Evolutionary conservation across 2,888 invertebrate species (phyloP), one percentile per base, ranked within the genome.

Genomic region (Charanyca ferruginea): DNA sequence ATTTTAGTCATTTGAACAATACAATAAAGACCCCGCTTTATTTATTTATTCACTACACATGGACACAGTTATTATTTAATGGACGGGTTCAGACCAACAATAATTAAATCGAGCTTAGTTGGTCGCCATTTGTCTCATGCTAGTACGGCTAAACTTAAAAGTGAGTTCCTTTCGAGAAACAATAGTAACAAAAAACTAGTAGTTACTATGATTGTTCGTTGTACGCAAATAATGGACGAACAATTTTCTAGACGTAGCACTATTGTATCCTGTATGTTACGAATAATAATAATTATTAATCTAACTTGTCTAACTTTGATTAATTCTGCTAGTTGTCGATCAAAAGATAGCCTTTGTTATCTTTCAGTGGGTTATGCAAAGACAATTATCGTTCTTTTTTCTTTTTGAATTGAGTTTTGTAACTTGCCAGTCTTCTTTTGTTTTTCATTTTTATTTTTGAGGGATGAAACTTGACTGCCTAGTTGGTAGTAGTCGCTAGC

Each of bases 271-370:
- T n/a, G 60, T 64, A 45, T 60, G 57, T 45, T 61, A 53, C 57
- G 22, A 66, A 59, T 66, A 35, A 66, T 68, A 66, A 62, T 66
- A 41, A 66, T 68, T 62, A 63, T 28, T 61, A 52, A 52, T 57
- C n/a, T 35, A 57, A 64, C n/a, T n/a, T n/a, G n/a, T 67, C 51
- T 53, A 47, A 52, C 32, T 49, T 63, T 55, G 73, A 75, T 77
- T 72, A 42, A 47, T 61, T 65, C 57, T 41, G 7, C 32, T 59
- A 59, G 25, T 9, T 61, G 44, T 66, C 11, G 48, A 77, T 72
- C 32, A 18, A 48, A 41, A 58, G 52, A 71, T 77, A 47, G 38
- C 23, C 11, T 16, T 45, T 47, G 20, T 61, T 60, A 47, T 51
- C 20, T 49, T 48, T 61, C 7, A 9, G 1, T 47, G 20, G 8